These are phyloP conservation scores for Schlechtendalia chinensis DNA, from an alignment of 1,140 invertebrate species.

Conservation along the genomic window DNA sequence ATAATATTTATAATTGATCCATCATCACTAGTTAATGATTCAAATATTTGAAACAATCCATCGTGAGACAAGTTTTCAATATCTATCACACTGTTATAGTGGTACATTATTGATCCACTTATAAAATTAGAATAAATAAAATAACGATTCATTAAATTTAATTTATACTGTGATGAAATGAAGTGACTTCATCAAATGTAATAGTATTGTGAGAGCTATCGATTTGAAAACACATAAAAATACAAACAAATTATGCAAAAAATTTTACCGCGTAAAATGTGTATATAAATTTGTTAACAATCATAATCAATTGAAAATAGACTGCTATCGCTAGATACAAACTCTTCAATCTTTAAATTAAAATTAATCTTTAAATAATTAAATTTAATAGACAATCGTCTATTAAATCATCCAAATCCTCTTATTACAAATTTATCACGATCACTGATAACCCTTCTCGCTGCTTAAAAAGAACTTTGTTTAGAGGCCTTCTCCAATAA, in stretches of 20 bases:
- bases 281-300: not conserved
- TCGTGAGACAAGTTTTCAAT: not conserved
- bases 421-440: too few relatives aligned
- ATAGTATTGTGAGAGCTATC: not conserved
- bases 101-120: not conserved
- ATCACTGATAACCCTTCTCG: too few relatives aligned
- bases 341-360: too few relatives aligned
- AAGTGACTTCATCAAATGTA: not conserved
- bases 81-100: not conserved
- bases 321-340: not conserved
- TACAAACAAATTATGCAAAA: not conserved
- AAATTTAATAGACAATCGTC: too few relatives aligned
- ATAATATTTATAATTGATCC: not conserved
- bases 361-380: too few relatives aligned
- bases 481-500: too few relatives aligned
- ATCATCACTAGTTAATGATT: slow-evolving; percentile 7
- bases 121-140: slow-evolving; percentile 2
- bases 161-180: not conserved
- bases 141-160: not conserved
- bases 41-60: slow-evolving; percentile 9
- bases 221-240: too few relatives aligned
- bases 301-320: not conserved
- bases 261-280: not conserved
- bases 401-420: too few relatives aligned
- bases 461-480: too few relatives aligned